A percentile compares a stretch with the other conserved stretches of the same genome.
Conservation (phyloP, 2,113 vertebrate genomes). For the Tonatia bakeri region DNA sequence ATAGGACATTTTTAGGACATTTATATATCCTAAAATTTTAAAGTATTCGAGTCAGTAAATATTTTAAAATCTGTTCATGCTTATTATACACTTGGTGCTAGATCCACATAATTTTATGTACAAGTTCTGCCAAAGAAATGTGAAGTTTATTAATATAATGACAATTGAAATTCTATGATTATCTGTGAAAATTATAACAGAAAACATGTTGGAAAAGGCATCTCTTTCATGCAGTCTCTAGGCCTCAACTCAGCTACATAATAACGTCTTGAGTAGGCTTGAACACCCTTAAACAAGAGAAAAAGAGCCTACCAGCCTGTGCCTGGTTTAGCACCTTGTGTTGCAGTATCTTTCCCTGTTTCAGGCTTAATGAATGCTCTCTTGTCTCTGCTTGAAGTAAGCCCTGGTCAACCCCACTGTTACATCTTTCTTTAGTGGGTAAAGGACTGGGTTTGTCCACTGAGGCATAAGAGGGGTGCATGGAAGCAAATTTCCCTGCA, state of each 20-base stretch:
- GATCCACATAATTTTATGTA: neutral
- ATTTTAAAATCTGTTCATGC: neutral
- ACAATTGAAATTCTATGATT: neutral
- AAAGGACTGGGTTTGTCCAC: neutral
- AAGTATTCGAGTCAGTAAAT: neutral
- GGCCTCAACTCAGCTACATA: neutral
- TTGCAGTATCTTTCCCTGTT: neutral
- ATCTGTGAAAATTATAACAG: neutral
- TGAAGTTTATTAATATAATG: neutral
- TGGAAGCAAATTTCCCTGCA: neutral
- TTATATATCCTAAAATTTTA: neutral
- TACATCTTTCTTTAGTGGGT: neutral
- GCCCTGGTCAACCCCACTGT: neutral
- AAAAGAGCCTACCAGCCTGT: neutral
- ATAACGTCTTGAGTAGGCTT: neutral
- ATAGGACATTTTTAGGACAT: neutral
- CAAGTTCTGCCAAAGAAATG: neutral
- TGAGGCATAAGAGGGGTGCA: neutral
- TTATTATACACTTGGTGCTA: neutral
- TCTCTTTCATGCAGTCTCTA: neutral
- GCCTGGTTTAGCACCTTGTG: neutral
- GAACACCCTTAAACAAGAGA: neutral
- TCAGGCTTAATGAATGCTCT: neutral
- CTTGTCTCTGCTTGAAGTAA: neutral
- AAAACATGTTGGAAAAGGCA: neutral